Conservation (phyloP, 2,888 invertebrate species). For the Agrotis puta region DNA sequence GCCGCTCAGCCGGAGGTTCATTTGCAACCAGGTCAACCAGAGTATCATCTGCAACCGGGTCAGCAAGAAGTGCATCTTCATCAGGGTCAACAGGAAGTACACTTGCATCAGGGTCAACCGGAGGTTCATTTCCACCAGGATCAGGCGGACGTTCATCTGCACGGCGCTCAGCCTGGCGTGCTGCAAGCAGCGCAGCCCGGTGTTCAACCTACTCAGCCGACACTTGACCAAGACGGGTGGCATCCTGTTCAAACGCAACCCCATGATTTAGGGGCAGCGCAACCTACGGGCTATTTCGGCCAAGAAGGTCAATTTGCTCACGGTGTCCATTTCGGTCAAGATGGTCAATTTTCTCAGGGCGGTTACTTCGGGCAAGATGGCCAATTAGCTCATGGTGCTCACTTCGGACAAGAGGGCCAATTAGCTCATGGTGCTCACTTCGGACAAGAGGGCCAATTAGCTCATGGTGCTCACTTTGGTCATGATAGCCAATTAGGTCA, state of each 20-base stretch:
- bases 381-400: constrained; percentile 63
- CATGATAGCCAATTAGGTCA: constrained; percentile 46
- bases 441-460: constrained; percentile 41
- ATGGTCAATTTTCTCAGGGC: constrained; percentile 46
- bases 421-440: constrained; percentile 32
- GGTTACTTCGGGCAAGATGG: constrained; percentile 48
- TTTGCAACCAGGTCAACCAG: constrained; percentile 54
- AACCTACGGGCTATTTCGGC: constrained; percentile 69
- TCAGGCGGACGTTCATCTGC: constrained; percentile 68
- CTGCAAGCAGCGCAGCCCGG: constrained; percentile 59
- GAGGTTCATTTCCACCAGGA: constrained; percentile 68
- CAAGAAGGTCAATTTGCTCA: constrained; percentile 1
- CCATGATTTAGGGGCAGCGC: constrained; percentile 70
- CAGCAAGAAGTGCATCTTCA: constrained; percentile 45
- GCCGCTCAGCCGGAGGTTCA: constrained; percentile 49
- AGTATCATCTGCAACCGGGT: constrained; percentile 47
- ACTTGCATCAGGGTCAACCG: constrained; percentile 60
- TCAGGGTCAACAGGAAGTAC: constrained; percentile 55
- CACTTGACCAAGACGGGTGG: constrained; percentile 84
- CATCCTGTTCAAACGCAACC: constrained; percentile 82
- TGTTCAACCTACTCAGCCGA: constrained; percentile 68
- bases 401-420: constrained; percentile 60
- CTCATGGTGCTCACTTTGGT: constrained; percentile 42
- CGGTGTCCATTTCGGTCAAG: constrained; percentile 67
- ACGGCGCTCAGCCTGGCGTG: constrained; percentile 66